phyloP scores from a whole-genome alignment of 2,888 invertebrate genomes.

The Teinopalpus imperialis region DNA sequence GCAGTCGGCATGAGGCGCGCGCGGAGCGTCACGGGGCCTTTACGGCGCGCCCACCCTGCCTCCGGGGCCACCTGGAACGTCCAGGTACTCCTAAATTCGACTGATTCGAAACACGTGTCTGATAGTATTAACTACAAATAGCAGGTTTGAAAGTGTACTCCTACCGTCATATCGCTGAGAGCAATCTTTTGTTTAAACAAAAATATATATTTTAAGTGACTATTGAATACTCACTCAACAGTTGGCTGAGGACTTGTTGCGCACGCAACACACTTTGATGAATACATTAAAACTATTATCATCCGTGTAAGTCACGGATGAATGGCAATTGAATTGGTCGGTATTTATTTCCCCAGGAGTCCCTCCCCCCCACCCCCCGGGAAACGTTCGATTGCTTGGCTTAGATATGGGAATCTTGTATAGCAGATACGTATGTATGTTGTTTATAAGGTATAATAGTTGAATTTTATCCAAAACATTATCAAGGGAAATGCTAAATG shows the following conservation, averaged over 20 bases:
- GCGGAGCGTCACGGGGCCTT: slow-evolving; percentile 81
- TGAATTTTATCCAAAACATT: too few relatives aligned
- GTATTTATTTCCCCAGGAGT: slow-evolving; percentile 28
- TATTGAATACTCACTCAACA: slow-evolving; percentile 59
- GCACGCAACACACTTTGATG: slow-evolving; percentile 52
- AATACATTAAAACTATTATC: slow-evolving; percentile 58
- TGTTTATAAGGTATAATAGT: not conserved
- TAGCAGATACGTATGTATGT: not conserved
- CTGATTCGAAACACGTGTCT: not conserved
- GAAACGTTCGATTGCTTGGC: slow-evolving; percentile 3
- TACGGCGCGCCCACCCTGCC: slow-evolving; percentile 88
- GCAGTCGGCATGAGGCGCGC: slow-evolving; percentile 76
- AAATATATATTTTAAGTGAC: slow-evolving; percentile 36
- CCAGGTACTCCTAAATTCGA: slow-evolving; percentile 69
- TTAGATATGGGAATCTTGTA: not conserved
- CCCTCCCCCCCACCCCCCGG: slow-evolving; percentile 19
- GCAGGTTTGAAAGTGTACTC: not conserved
- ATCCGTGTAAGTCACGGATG: slow-evolving; percentile 32
- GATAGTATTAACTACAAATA: not conserved
- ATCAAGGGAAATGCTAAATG: too few relatives aligned
- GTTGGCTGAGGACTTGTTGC: slow-evolving; percentile 77
- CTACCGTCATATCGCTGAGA: not conserved
- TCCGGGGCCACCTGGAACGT: slow-evolving; percentile 94
- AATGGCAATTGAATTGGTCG: slow-evolving; percentile 31
- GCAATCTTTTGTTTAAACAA: slow-evolving; percentile 19